Evolutionary conservation across 2,888 invertebrate genomes (phyloP), one percentile per base, ranked within the genome.

Genomic region (Sesamia inferens): DNA sequence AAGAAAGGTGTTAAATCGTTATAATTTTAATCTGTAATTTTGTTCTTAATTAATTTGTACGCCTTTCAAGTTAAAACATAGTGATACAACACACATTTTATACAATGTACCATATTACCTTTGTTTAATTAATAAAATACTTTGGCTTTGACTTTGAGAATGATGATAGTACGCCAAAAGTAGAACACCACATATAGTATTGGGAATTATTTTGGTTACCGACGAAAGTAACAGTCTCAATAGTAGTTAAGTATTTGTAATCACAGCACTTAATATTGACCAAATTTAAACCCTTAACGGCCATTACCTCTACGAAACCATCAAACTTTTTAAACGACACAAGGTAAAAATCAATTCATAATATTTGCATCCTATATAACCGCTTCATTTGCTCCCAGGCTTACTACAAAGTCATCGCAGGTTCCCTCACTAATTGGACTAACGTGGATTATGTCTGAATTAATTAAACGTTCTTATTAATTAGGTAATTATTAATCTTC

Each of bases 361-460:
- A 19, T 22, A 54, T 76, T 62, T 51, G 16, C 31, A 63, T 22
- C 44, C 13, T 10, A 54, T 66, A 59, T 67, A 68, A 48, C 22
- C 8, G 11, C 31, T 19, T 16, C 58, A 39, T 68, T 68, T 79
- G 66, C 16, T 69, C 71, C 44, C 19, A 66, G 11, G 47, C 48
- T 67, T 65, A 63, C 24, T 47, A 54, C 72, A 76, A 71, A 79
- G 68, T 55, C 39, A 71, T 76, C 80, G 83, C 70, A 54, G 57
- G 74, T 13, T 39, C 11, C 55, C 42, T n/a, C 66, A 71, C 73
- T 80, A 84, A 84, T 84, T 76, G 61, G 74, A 58, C 68, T 62
- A 78, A 78, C 73, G 51, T 59, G 58, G 73, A 71, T 80, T 69
- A 82, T 82, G 80, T 82, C 79, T 76, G 84, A 79, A 82, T 84